Percentiles rank a stretch among this genome's conserved stretches.
Evolutionary conservation across 2,888 invertebrate species (phyloP).

Genomic region (Tenodera sinensis): DNA sequence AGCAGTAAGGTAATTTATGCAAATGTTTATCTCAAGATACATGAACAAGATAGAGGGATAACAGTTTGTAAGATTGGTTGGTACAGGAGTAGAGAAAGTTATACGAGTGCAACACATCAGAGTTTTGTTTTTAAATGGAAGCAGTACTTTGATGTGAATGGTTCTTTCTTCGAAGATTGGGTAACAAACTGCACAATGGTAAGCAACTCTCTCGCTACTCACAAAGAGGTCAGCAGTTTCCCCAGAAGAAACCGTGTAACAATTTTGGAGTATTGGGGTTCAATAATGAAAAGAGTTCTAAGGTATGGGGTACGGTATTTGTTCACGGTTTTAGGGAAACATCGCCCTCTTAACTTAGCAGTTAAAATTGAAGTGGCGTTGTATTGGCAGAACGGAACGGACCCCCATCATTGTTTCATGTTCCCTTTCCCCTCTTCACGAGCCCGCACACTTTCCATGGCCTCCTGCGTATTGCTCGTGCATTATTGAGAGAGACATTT

Average conservation of each 20-base stretch:
- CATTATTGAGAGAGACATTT: slow-evolving; percentile 30
- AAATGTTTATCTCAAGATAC: too few relatives aligned
- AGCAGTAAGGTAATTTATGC: too few relatives aligned
- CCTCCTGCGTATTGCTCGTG: slow-evolving; percentile 15
- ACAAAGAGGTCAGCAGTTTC: too few relatives aligned
- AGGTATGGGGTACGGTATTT: neutral
- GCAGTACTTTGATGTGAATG: too few relatives aligned
- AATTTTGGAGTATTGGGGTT: too few relatives aligned
- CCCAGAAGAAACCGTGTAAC: too few relatives aligned
- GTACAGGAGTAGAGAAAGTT: too few relatives aligned
- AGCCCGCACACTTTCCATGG: neutral
- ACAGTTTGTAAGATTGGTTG: too few relatives aligned
- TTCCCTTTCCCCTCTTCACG: neutral
- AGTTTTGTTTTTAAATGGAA: too few relatives aligned
- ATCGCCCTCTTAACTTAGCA: neutral
- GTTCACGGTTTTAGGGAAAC: neutral
- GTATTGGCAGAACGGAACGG: neutral
- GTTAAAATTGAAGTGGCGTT: slow-evolving; percentile 5
- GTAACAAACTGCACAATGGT: neutral
- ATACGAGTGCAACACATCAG: too few relatives aligned
- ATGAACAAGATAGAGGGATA: too few relatives aligned
- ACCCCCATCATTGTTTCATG: slow-evolving; percentile 4
- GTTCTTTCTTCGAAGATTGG: too few relatives aligned
- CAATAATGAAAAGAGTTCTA: neutral
- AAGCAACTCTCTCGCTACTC: neutral